These are phyloP conservation scores for Volucella inanis DNA, from an alignment of 2,888 invertebrate genomes.

Conservation along the genomic window DNA sequence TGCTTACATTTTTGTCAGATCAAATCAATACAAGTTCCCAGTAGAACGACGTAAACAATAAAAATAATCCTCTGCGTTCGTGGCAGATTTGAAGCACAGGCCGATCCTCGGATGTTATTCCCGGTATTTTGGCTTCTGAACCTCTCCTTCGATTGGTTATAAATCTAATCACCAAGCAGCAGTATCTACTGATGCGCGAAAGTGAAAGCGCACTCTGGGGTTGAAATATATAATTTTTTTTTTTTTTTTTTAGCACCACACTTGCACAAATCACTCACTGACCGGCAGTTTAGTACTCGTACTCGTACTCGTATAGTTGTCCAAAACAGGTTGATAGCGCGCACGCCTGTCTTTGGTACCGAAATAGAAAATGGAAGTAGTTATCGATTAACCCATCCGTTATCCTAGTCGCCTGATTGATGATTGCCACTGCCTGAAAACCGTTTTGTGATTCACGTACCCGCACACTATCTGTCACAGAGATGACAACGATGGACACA, in stretches of 20 bases:
- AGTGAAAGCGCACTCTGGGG: slow-evolving; percentile 68
- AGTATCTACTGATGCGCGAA: slow-evolving; percentile 52
- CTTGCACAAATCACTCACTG: slow-evolving; percentile 46
- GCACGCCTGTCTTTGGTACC: slow-evolving; percentile 49
- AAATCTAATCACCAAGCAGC: slow-evolving; percentile 15
- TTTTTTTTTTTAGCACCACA: slow-evolving; percentile 46
- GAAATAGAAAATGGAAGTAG: slow-evolving; percentile 54
- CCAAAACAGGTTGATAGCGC: slow-evolving; percentile 53
- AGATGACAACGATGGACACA: slow-evolving; percentile 23
- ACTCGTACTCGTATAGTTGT: slow-evolving; percentile 1
- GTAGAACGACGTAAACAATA: slow-evolving; percentile 19
- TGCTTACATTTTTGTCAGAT: slow-evolving; percentile 73
- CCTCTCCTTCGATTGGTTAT: too few species aligned
- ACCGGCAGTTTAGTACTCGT: slow-evolving; percentile 5
- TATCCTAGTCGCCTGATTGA: slow-evolving; percentile 56
- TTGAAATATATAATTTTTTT: slow-evolving; percentile 33
- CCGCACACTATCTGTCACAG: slow-evolving; percentile 27
- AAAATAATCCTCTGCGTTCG: slow-evolving; percentile 38
- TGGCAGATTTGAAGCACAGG: neutral
- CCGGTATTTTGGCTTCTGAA: too few species aligned
- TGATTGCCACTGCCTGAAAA: slow-evolving; percentile 12
- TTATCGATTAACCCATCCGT: slow-evolving; percentile 46
- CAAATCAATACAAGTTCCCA: slow-evolving; percentile 43
- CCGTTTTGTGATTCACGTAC: slow-evolving; percentile 19
- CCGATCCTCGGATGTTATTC: neutral